Conservation (phyloP, 2,888 invertebrate genomes). For the Agrochola litura region DNA sequence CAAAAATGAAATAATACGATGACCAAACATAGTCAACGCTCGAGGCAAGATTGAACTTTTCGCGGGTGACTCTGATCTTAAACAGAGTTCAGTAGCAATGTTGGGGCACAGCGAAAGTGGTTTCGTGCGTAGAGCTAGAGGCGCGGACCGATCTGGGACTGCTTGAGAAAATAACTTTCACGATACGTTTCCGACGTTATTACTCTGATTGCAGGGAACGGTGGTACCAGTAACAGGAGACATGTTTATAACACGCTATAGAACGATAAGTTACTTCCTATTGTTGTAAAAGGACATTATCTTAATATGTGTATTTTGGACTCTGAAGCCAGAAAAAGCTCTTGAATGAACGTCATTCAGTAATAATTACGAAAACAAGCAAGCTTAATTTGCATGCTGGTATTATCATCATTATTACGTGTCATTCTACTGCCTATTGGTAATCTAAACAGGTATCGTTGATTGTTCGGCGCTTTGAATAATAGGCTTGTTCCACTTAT, state of each 20-base stretch:
- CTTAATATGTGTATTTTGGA: constrained; percentile 43
- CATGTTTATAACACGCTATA: constrained; percentile 26
- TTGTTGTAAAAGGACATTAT: constrained; percentile 19
- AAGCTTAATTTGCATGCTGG: constrained; percentile 62
- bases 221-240: constrained; percentile 57
- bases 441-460: constrained; percentile 71
- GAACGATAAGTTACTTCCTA: constrained; percentile 19
- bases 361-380: constrained; percentile 48
- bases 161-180: constrained; percentile 89
- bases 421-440: constrained; percentile 74
- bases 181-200: constrained; percentile 85
- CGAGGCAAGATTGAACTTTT: constrained; percentile 40
- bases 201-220: constrained; percentile 79
- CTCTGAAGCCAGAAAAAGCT: constrained; percentile 35
- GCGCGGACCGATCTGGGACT: constrained; percentile 80
- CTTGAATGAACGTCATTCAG: constrained; percentile 46
- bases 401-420: constrained; percentile 71
- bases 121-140: constrained; percentile 80
- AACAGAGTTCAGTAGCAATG: constrained; percentile 77
- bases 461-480: constrained; percentile 65
- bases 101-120: constrained; percentile 86
- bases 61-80: constrained; percentile 65
- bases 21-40: constrained; percentile 34
- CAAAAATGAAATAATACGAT: constrained; percentile 26
- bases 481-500: constrained; percentile 61